Conservation (phyloP, 2,888 invertebrate genomes). For the Xanthia icteritia region DNA sequence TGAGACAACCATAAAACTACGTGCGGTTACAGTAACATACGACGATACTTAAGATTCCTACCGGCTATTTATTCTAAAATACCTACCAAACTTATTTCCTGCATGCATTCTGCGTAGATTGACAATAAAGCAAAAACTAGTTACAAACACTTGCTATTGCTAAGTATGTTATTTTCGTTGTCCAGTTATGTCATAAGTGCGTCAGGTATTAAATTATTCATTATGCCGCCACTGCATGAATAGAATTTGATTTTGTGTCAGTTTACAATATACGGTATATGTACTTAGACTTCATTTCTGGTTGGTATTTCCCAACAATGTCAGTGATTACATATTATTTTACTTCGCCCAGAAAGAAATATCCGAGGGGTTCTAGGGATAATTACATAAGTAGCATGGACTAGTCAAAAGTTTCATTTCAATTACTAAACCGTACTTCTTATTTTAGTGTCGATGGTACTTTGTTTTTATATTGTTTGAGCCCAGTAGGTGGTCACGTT, state of each 20-base stretch:
- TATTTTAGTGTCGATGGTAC: too few relatives aligned
- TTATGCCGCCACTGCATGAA: constrained; percentile 18
- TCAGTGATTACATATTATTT: not conserved
- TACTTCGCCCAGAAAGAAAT: not conserved
- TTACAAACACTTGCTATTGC: constrained; percentile 10
- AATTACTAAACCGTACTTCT: too few relatives aligned
- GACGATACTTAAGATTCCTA: constrained; percentile 56
- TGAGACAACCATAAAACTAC: constrained; percentile 36
- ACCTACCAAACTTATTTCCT: constrained; percentile 59
- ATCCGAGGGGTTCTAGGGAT: not conserved
- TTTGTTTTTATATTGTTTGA: too few relatives aligned
- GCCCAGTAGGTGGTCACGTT: too few relatives aligned
- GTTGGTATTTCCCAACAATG: not conserved
- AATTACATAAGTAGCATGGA: not conserved
- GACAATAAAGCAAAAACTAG: constrained; percentile 46
- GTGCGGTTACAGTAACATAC: constrained; percentile 12
- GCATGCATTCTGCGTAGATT: constrained; percentile 36
- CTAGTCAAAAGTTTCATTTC: too few relatives aligned
- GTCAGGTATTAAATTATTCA: constrained; percentile 46
- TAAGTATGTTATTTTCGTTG: constrained; percentile 41
- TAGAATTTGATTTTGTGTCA: constrained; percentile 41
- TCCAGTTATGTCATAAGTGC: constrained; percentile 32
- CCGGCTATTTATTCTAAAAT: constrained; percentile 52
- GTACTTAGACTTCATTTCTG: constrained; percentile 29
- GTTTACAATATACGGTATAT: constrained; percentile 13